Conservation (phyloP, 2,797 vertebrate species). For the Salarias fasciatus region DNA sequence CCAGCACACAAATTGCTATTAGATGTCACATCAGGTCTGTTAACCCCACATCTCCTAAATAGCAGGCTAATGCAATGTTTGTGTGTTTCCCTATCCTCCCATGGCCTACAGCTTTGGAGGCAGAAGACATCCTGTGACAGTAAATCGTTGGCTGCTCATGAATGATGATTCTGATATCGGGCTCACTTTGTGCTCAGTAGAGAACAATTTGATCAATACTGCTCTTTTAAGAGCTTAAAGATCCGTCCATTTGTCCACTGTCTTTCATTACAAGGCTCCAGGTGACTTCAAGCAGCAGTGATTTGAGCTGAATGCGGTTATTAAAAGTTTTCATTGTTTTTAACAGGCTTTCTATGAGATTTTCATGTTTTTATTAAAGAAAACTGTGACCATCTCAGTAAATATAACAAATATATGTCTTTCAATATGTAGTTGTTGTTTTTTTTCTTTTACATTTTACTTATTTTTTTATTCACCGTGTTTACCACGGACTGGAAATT, state of each 20-base stretch:
- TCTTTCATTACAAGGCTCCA: constrained; percentile 10
- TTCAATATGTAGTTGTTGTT: no score
- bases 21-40: constrained; percentile 18
- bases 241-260: constrained; percentile 29
- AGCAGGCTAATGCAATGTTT: constrained; percentile 49
- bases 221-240: constrained; percentile 55
- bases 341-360: no score
- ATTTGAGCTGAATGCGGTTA: no score
- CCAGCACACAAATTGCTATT: constrained; percentile 31
- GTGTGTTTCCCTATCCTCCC: constrained; percentile 21
- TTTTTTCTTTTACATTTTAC: no score
- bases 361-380: no score
- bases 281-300: constrained; percentile 1
- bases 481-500: no score
- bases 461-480: no score
- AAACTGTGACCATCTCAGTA: no score
- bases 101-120: constrained; percentile 55
- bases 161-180: constrained; percentile 67
- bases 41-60: constrained; percentile 8
- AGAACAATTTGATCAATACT: constrained; percentile 55
- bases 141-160: constrained; percentile 66
- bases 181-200: constrained; percentile 34
- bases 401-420: no score
- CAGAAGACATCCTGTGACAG: constrained; percentile 50
- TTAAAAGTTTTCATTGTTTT: no score